Base-by-base conservation (phyloP, 2,113 vertebrate genomes). In the Xyrauchen texanus region DNA sequence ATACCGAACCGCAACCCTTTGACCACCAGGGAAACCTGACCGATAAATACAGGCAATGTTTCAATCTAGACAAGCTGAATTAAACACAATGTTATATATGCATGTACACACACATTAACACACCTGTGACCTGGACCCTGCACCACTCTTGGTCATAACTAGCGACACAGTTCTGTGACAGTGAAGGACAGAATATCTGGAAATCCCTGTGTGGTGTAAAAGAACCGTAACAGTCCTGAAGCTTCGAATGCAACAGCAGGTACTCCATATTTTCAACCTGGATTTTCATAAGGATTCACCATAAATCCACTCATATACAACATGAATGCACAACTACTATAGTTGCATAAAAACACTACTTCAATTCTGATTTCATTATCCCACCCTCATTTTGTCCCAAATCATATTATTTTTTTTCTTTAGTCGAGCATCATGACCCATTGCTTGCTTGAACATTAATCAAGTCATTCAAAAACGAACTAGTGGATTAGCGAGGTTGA, bases 111-210 rank as follows among this genome's bases (percentile, higher is more conserved):
- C 0, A 74, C 57, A 77, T 78, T 51, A 0, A 69, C 89, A 85
- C 90, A 98, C 97, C 95, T 83, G 86, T 88, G 75, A 98, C 90
- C 85, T 92, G 90, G 73, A 94, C 96, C 90, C 96, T 93, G 85
- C 92, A 95, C 97, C 97, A 99, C 69, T 88, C 67, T 60, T 92
- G 90, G 13, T 95, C 85, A 80, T 89, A 95, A 72, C 88, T 90
- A 52, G 96, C 96, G 49, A 96, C 83, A 64, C 95, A 98, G n/a
- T 95, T 90, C 87, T 99, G 94, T 72, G 92, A 91, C 49, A 94
- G 85, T 80, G 90, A 68, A 11, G 95, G 95, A 76, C 88, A 92
- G 84, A 89, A 85, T 68, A 98, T 85, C 84, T 87, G 84, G 46
- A 95, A 85, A 73, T 89, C 85, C 11, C 85, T 88, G 16, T 82